phyloP scores from a whole-genome alignment of 2,797 vertebrate genomes.

The Peromyscus attwateri region DNA sequence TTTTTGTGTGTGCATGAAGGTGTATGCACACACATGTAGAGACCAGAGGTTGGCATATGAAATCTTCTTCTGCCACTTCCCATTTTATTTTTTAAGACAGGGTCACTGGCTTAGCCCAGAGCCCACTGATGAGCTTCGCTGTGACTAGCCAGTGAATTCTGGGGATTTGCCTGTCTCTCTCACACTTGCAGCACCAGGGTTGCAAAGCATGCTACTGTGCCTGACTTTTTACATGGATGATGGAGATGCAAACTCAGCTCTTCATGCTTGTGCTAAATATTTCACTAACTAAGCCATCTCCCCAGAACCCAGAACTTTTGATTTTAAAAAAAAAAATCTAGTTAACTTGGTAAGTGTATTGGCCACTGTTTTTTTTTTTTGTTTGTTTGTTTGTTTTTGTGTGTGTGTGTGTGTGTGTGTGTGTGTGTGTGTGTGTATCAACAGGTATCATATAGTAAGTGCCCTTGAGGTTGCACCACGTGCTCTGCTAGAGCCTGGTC shows the following conservation, averaged over 20 bases:
- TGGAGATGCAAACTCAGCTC: background rate
- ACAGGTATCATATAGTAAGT: background rate
- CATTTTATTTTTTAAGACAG: background rate
- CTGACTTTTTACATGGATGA: background rate
- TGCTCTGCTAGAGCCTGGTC: background rate
- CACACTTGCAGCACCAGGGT: background rate
- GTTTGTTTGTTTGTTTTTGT: too few relatives aligned
- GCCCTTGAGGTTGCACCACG: background rate
- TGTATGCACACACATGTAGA: background rate
- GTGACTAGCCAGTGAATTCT: background rate
- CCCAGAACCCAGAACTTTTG: background rate
- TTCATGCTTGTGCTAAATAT: background rate
- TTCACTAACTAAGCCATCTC: background rate
- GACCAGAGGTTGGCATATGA: background rate
- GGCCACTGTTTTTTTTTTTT: background rate
- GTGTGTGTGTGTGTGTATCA: background rate
- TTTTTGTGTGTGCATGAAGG: background rate
- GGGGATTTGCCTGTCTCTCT: background rate
- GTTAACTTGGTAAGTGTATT: background rate
- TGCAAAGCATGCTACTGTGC: background rate
- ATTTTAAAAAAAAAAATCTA: background rate
- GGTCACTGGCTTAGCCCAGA: background rate
- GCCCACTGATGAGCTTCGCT: background rate
- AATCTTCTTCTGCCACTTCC: background rate
- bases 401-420: too few relatives aligned